These are phyloP conservation scores for Numida meleagris DNA, from an alignment of 2,113 vertebrate species.

Conservation along the genomic window DNA sequence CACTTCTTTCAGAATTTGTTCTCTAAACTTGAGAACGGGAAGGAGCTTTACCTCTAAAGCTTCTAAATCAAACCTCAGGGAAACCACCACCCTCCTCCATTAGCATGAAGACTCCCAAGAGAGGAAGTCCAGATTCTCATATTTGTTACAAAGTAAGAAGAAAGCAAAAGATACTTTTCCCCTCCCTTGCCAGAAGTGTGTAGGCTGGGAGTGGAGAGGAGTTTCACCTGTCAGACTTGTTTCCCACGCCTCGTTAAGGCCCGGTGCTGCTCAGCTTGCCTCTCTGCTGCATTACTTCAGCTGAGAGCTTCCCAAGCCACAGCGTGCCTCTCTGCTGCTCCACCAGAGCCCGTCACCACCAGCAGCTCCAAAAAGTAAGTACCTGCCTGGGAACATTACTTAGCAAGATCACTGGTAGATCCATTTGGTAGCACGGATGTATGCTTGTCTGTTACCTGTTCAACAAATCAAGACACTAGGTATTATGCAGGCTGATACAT, in stretches of 20 bases:
- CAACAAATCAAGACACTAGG: background rate
- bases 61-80: background rate
- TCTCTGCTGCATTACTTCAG: background rate
- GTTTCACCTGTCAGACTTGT: constrained; percentile 3
- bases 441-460: background rate
- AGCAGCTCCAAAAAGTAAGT: background rate
- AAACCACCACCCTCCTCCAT: background rate
- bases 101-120: background rate
- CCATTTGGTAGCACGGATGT: background rate
- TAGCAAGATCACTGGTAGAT: background rate
- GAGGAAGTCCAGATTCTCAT: background rate
- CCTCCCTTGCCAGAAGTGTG: background rate
- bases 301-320: background rate
- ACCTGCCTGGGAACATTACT: background rate
- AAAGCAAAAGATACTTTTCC: background rate
- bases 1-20: background rate
- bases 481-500: background rate
- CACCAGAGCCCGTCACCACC: background rate
- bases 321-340: background rate
- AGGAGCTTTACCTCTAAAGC: background rate
- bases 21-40: background rate
- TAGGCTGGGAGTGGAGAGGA: constrained; percentile 11
- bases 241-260: background rate
- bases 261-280: background rate
- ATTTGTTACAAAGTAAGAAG: background rate